Percentiles rank a stretch among this genome's conserved stretches.
These are phyloP conservation scores for Venturia canescens DNA, from an alignment of 1,140 invertebrate species.

Conservation along the genomic window DNA sequence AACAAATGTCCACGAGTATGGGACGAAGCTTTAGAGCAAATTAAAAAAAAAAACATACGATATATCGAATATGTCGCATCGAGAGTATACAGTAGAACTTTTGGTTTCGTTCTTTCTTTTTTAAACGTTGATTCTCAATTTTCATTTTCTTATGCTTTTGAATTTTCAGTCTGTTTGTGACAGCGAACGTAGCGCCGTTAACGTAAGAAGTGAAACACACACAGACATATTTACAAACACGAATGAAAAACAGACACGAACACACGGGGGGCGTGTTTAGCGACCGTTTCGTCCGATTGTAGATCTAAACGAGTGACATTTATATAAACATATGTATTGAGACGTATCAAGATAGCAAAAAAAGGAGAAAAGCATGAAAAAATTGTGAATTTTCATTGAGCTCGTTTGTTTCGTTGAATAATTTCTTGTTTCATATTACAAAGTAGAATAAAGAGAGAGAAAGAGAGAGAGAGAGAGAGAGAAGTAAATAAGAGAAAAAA, in stretches of 20 bases:
- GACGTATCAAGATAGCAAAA: constrained; percentile 4
- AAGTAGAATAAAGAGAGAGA: not conserved
- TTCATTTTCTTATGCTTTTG: constrained; percentile 39
- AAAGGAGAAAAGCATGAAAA: constrained; percentile 38
- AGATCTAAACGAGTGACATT: no score
- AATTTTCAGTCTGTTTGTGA: no score
- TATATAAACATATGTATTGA: no score
- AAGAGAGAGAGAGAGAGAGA: not conserved
- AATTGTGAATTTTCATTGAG: constrained; percentile 17
- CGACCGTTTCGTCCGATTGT: no score
- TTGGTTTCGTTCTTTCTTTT: constrained; percentile 39
- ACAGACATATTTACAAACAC: no score
- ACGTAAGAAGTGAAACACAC: constrained; percentile 41
- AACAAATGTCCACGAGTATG: constrained; percentile 24
- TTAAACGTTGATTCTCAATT: not conserved
- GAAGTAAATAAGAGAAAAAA: constrained; percentile 6
- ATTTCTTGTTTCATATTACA: not conserved
- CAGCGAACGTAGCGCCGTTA: constrained; percentile 42
- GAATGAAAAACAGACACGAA: no score
- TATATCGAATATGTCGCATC: constrained; percentile 41
- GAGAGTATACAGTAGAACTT: constrained; percentile 18
- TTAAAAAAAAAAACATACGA: constrained; percentile 25
- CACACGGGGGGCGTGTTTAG: no score
- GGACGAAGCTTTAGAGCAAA: constrained; percentile 4
- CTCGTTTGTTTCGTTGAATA: not conserved